Conservation (phyloP, 2,888 invertebrate genomes). For the Eristalis pertinax region DNA sequence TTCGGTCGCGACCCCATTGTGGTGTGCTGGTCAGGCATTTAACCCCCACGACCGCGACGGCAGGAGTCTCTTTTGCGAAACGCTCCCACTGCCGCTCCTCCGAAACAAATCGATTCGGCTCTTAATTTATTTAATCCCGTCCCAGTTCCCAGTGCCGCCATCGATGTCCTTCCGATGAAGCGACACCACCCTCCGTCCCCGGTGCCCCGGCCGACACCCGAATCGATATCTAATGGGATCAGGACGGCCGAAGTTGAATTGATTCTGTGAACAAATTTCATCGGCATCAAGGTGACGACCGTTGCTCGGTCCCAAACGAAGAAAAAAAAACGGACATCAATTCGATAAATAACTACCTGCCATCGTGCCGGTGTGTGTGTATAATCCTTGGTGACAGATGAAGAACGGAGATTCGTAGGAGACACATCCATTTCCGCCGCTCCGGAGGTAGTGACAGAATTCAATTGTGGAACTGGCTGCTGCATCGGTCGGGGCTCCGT, state of each 20-base stretch:
- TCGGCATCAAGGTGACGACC: background rate
- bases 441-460: conserved; percentile 15
- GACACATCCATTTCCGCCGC: conserved; percentile 27
- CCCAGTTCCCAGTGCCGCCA: conserved; percentile 51
- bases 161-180: conserved; percentile 1
- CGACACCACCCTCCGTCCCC: conserved; percentile 13
- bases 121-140: conserved; percentile 67
- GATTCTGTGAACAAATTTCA: conserved; percentile 27
- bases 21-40: background rate
- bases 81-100: background rate
- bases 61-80: too few relatives aligned
- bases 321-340: conserved; percentile 41
- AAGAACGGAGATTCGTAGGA: conserved; percentile 42
- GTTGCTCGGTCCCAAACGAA: background rate
- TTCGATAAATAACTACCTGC: conserved; percentile 56
- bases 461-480: conserved; percentile 10
- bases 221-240: conserved; percentile 67
- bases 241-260: conserved; percentile 29
- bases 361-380: background rate
- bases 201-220: background rate
- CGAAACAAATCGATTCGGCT: conserved; percentile 63
- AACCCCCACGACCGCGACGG: background rate
- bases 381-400: conserved; percentile 43
- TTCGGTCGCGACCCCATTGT: background rate
- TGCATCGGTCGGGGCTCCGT: conserved; percentile 36